These are phyloP conservation scores for Cataglyphis rosenhaueri DNA, from an alignment of 2,888 invertebrate species.

Conservation along the genomic window DNA sequence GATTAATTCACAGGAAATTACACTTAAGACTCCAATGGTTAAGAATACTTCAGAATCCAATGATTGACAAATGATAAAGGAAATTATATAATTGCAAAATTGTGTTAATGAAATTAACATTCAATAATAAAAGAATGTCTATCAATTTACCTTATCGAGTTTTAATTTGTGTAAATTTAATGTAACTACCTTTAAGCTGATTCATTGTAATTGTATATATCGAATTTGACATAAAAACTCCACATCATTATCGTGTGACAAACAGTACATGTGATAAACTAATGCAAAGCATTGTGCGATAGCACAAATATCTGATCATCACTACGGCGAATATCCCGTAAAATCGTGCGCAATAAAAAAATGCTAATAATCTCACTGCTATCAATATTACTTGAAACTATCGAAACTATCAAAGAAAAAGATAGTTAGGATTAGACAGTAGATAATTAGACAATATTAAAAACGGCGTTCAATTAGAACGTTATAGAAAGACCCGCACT, in stretches of 20 bases:
- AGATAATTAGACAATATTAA: conserved; percentile 9
- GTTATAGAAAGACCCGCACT: conserved; percentile 43
- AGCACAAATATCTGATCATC: conserved; percentile 50
- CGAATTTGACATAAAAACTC: neutral
- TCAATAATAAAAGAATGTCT: neutral
- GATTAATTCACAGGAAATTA: neutral
- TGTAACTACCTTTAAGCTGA: neutral
- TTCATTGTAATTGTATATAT: conserved; percentile 10
- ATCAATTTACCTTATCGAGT: conserved; percentile 18
- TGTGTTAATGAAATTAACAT: conserved; percentile 27
- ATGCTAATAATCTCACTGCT: conserved; percentile 59
- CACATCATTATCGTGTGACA: neutral
- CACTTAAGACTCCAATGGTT: neutral
- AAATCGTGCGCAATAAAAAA: conserved; percentile 62
- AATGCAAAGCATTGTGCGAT: conserved; percentile 67
- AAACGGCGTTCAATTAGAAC: conserved; percentile 20
- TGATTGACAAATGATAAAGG: neutral
- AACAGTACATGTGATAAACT: conserved; percentile 34
- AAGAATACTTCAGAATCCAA: neutral
- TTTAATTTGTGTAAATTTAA: conserved; percentile 21
- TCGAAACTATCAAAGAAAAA: conserved; percentile 41
- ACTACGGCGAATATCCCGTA: conserved; percentile 42
- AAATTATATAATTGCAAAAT: conserved; percentile 12
- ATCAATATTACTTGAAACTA: conserved; percentile 43
- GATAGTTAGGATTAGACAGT: conserved; percentile 2